Base-by-base conservation (phyloP, 2,113 vertebrate genomes). In the Bagarius yarrelli region DNA sequence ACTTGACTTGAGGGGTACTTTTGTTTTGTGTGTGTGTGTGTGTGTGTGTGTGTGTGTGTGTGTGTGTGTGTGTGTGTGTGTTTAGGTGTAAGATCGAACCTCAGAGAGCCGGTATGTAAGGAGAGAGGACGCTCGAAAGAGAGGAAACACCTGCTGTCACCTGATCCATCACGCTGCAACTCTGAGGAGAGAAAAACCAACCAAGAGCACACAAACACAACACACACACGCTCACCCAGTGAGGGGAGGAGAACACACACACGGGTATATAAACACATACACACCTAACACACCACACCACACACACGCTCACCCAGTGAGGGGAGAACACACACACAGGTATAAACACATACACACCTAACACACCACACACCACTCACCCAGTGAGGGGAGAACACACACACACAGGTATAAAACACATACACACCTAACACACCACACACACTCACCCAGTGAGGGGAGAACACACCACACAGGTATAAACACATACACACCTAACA, bases 41-140 rank as follows among this genome's bases (percentile, higher is more conserved):
- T 81, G 47, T 61, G 50, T 36, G 30, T 52, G 25, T 76, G 40
- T 69, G 63, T 40, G 25, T 25, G 6, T 47, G 32, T 44, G 15
- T 59, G 56, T 81, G 53, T 83, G 4, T 76, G 25, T 83, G 25
- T 77, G 85, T 53, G 87, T 67, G 71, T 55, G 30, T 82, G 81
- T 55, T 30, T 50, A 98, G 96, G 94, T 75, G 92, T 95, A 76
- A 93, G 94, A 88, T 92, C 94, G 1, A 97, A 95, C 50, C 93
- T 91, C 63, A 94, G 92, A 85, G 95, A 95, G 76, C 92, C 93
- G 0, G 93, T 92, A 0, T 95, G 93, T 88, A 94, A 94, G 80
- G 96, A 99, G 85, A 90, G 98, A 85, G 97, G 97, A 2, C 92
- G 97, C 63, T 99, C 98, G 40, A 99, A 97, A 91, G 98, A 99